Conservation (phyloP, 2,113 vertebrate genomes). For the Verasper variegatus region DNA sequence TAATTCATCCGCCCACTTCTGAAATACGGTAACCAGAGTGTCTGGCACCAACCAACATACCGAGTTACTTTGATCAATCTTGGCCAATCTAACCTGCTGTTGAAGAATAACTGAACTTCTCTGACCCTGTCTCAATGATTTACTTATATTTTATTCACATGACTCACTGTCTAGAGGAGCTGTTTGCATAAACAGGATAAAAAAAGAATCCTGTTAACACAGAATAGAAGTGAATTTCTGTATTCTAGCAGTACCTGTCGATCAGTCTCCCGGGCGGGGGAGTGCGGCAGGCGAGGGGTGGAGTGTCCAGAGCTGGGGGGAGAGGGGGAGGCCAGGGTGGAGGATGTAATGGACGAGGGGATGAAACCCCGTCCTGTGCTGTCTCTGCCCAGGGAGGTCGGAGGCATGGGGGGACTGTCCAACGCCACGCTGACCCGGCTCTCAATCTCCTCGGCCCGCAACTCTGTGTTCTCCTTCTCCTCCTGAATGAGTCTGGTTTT, state of each 20-base stretch:
- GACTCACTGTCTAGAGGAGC: slow-evolving; percentile 56
- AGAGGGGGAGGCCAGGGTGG: slow-evolving; percentile 92
- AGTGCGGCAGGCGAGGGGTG: slow-evolving; percentile 90
- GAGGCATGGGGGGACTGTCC: slow-evolving; percentile 86
- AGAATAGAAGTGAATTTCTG: slow-evolving; percentile 17
- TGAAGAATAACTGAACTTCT: slow-evolving; percentile 17
- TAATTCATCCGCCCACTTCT: not conserved
- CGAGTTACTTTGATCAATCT: not conserved
- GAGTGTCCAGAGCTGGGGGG: slow-evolving; percentile 93
- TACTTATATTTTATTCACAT: slow-evolving; percentile 27
- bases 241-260: slow-evolving; percentile 76
- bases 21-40: not conserved
- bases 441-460: slow-evolving; percentile 91
- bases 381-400: slow-evolving; percentile 82
- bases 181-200: slow-evolving; percentile 45
- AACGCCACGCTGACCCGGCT: slow-evolving; percentile 89
- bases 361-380: slow-evolving; percentile 85
- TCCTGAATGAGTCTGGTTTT: slow-evolving; percentile 89
- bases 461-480: slow-evolving; percentile 93
- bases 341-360: slow-evolving; percentile 91
- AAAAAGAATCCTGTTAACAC: not conserved
- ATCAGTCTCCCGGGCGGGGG: slow-evolving; percentile 89
- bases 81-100: slow-evolving; percentile 1
- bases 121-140: slow-evolving; percentile 19
- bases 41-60: slow-evolving; percentile 4